Evolutionary conservation across 2,888 invertebrate species (phyloP).

Genomic region (Aphidius colemani): DNA sequence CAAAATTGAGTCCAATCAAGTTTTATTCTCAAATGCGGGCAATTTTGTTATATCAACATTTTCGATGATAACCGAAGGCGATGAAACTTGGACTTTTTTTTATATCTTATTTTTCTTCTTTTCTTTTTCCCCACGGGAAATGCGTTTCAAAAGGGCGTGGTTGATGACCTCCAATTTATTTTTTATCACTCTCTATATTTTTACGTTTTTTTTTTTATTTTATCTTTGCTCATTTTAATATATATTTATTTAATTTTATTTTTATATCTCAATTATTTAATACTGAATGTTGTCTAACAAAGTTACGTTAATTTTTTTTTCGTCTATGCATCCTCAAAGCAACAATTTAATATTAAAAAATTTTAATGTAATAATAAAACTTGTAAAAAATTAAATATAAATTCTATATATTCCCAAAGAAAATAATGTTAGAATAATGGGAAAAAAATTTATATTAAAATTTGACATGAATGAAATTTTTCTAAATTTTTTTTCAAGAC

Average conservation of each 20-base stretch:
- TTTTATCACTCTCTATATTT: conserved; percentile 24
- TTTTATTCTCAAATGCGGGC: neutral
- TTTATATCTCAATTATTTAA: neutral
- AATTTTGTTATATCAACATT: too few relatives aligned
- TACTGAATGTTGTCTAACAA: neutral
- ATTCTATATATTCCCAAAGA: too few relatives aligned
- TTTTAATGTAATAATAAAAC: too few relatives aligned
- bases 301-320: too few relatives aligned
- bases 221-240: neutral
- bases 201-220: conserved; percentile 6
- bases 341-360: too few relatives aligned
- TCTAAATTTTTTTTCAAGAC: too few relatives aligned
- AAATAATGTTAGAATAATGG: too few relatives aligned
- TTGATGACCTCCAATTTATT: conserved; percentile 36
- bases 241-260: neutral
- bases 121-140: conserved; percentile 31
- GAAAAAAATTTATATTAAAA: too few relatives aligned
- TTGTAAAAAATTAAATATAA: too few relatives aligned
- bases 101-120: too few relatives aligned
- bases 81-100: neutral
- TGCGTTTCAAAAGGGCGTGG: conserved; percentile 38
- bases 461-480: too few relatives aligned
- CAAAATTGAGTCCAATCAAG: neutral
- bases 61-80: neutral
- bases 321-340: too few relatives aligned